Percentiles rank a stretch among this genome's conserved stretches.
These are phyloP conservation scores for Apotomis turbidana DNA, from an alignment of 2,888 invertebrate species.

Conservation along the genomic window DNA sequence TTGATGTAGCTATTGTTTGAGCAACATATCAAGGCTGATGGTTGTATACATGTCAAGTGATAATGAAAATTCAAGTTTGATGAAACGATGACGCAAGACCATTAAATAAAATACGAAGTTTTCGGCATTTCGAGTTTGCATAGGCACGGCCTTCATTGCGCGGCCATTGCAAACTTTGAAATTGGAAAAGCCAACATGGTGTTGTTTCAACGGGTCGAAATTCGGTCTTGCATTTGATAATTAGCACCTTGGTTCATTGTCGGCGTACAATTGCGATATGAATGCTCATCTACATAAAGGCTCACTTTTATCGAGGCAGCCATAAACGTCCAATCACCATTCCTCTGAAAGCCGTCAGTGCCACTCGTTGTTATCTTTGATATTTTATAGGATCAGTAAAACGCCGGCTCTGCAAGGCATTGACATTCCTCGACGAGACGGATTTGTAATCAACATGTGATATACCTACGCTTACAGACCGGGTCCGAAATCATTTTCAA, in stretches of 20 bases:
- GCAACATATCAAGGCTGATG: conserved; percentile 82
- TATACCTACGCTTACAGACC: conserved; percentile 1
- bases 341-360: conserved; percentile 70
- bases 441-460: conserved; percentile 2
- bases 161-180: conserved; percentile 82
- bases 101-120: conserved; percentile 78
- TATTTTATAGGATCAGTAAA: conserved; percentile 83
- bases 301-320: conserved; percentile 73
- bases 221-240: conserved; percentile 55
- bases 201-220: conserved; percentile 82
- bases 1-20: conserved; percentile 82
- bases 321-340: conserved; percentile 80
- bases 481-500: background rate
- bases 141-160: conserved; percentile 81
- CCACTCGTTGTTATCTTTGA: conserved; percentile 81
- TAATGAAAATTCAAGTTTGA: conserved; percentile 84
- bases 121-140: conserved; percentile 82
- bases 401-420: conserved; percentile 78
- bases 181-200: conserved; percentile 80
- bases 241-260: conserved; percentile 42
- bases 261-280: conserved; percentile 63
- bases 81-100: conserved; percentile 82
- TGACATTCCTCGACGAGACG: conserved; percentile 66
- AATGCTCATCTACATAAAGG: conserved; percentile 63
- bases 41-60: conserved; percentile 80